Evolutionary conservation across 2,888 invertebrate genomes (phyloP).

Genomic region (Melieria picta): DNA sequence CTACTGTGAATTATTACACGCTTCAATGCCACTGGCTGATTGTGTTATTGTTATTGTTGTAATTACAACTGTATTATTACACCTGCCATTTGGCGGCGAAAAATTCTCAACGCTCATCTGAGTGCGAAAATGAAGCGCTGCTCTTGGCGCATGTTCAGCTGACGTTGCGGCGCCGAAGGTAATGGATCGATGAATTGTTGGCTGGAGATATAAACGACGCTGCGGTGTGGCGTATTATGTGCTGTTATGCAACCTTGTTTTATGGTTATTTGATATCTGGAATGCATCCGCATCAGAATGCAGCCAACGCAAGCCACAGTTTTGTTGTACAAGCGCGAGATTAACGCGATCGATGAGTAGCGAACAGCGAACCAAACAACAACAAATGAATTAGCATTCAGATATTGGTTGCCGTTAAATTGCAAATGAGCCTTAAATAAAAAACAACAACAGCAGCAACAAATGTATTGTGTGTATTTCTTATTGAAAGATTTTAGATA

Average conservation of each 20-base stretch:
- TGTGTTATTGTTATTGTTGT: too few relatives aligned
- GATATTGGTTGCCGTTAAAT: conserved; percentile 30
- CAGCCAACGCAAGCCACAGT: conserved; percentile 4
- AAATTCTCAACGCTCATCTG: conserved; percentile 19
- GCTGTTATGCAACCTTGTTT: conserved; percentile 49
- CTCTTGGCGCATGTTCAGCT: neutral
- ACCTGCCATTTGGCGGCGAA: conserved; percentile 14
- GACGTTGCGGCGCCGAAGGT: neutral
- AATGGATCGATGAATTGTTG: neutral
- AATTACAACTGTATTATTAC: too few relatives aligned
- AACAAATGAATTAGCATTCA: neutral
- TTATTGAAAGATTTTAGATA: too few relatives aligned
- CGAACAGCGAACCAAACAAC: neutral
- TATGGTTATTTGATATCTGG: conserved; percentile 55
- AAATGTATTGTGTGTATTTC: neutral
- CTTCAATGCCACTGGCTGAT: conserved; percentile 14
- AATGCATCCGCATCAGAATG: conserved; percentile 4
- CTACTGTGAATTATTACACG: conserved; percentile 21
- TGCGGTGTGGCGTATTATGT: too few relatives aligned
- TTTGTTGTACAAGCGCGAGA: conserved; percentile 19
- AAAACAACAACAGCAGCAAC: too few relatives aligned
- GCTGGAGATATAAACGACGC: neutral
- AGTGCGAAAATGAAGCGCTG: conserved; percentile 8
- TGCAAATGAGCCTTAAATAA: conserved; percentile 9
- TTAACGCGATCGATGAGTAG: conserved; percentile 24